Evolutionary conservation across 2,797 vertebrate genomes (phyloP).

Genomic region (Microhierax caerulescens): DNA sequence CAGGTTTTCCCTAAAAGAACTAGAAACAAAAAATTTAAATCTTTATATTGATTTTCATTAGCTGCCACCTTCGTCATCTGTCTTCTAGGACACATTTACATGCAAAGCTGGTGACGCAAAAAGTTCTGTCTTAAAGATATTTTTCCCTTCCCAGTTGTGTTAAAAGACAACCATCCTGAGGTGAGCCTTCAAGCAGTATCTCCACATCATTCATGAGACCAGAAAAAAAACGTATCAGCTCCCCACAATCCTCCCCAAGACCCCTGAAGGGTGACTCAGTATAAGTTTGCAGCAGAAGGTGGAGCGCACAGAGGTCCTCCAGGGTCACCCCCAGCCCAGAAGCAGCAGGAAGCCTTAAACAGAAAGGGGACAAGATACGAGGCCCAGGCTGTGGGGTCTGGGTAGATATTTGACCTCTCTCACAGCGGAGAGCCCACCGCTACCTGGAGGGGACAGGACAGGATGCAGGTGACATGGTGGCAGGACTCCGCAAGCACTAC

Average conservation of each 20-base stretch:
- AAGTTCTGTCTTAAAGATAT: not conserved
- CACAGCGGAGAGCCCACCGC: rapidly evolving
- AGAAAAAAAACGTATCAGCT: not conserved
- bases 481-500: not conserved
- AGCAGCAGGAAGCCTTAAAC: not conserved
- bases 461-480: not conserved
- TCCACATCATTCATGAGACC: not conserved
- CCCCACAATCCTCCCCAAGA: not conserved
- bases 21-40: not conserved
- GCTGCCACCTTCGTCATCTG: not conserved
- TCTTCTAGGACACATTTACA: not conserved
- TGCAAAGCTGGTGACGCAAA: not conserved
- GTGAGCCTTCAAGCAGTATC: not conserved
- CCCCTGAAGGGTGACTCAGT: not conserved
- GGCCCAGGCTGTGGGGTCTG: not conserved
- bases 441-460: not conserved
- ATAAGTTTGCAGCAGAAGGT: not conserved
- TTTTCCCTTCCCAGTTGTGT: not conserved
- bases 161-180: not conserved
- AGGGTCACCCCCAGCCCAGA: not conserved
- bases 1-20: not conserved
- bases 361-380: not conserved
- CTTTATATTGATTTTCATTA: not conserved
- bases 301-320: not conserved
- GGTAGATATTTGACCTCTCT: not conserved